These are phyloP conservation scores for Acronicta aceris DNA, from an alignment of 2,888 invertebrate species.

Conservation along the genomic window DNA sequence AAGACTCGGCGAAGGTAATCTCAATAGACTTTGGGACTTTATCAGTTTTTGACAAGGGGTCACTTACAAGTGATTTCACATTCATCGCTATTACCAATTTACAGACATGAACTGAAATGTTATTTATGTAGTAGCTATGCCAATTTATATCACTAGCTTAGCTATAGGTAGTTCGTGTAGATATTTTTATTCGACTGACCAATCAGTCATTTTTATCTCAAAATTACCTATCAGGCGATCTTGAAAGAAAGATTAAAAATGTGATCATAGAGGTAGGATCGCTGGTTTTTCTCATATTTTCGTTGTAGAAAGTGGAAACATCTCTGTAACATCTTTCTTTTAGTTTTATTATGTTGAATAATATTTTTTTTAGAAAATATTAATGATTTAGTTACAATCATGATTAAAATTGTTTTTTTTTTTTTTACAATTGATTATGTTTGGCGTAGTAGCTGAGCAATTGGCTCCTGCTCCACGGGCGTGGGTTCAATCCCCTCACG, in stretches of 20 bases:
- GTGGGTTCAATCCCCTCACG: too few relatives aligned
- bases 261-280: not conserved
- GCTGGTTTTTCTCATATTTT: not conserved
- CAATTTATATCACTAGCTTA: not conserved
- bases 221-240: not conserved
- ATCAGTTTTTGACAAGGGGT: conserved; percentile 32
- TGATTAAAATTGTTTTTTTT: too few relatives aligned
- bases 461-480: too few relatives aligned
- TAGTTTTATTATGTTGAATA: too few relatives aligned
- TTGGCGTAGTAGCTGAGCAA: too few relatives aligned
- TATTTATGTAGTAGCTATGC: too few relatives aligned
- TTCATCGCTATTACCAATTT: not conserved
- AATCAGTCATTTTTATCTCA: conserved; percentile 1
- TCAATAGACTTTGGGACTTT: conserved; percentile 44
- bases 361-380: too few relatives aligned
- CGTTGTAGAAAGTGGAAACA: too few relatives aligned
- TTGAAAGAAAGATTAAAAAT: not conserved
- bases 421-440: too few relatives aligned
- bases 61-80: conserved; percentile 6
- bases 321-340: too few relatives aligned
- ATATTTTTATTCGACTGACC: not conserved
- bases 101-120: too few relatives aligned
- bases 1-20: conserved; percentile 72
- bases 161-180: not conserved
- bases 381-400: too few relatives aligned